Conservation (phyloP, 2,797 vertebrate species). For the Chiloscyllium punctatum region DNA sequence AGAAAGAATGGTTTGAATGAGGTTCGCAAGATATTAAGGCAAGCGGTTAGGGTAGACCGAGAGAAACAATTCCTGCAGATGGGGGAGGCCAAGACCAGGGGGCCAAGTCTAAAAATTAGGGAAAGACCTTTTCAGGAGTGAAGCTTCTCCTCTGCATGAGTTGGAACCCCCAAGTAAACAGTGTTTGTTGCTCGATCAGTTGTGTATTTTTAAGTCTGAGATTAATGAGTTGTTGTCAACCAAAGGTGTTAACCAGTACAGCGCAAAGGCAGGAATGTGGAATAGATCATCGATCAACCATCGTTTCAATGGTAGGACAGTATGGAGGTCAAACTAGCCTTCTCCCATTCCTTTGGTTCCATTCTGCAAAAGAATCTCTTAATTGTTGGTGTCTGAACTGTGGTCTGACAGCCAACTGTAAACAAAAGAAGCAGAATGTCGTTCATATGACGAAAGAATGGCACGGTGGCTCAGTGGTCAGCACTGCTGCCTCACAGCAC, state of each 20-base stretch:
- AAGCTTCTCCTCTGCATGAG: background rate
- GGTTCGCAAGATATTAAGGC: background rate
- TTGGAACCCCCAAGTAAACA: background rate
- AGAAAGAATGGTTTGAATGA: background rate
- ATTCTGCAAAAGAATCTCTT: background rate
- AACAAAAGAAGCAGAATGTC: background rate
- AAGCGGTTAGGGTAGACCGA: background rate
- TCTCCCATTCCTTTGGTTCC: background rate
- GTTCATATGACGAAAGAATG: too few relatives aligned
- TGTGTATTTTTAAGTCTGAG: background rate
- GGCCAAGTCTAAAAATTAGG: background rate
- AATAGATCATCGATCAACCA: background rate
- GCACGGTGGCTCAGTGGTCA: too few relatives aligned
- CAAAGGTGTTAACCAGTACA: background rate
- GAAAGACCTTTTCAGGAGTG: background rate
- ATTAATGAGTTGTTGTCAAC: background rate
- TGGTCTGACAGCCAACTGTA: background rate
- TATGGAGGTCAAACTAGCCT: background rate
- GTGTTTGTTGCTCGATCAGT: background rate
- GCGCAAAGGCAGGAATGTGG: background rate
- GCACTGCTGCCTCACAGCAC: too few relatives aligned
- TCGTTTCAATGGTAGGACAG: background rate
- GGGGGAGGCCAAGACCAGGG: background rate
- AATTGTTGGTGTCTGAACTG: background rate
- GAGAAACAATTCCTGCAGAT: background rate